Evolutionary conservation across 1,140 invertebrate species (phyloP), one percentile per base, ranked within the genome.

Genomic region (Chelonus insularis): DNA sequence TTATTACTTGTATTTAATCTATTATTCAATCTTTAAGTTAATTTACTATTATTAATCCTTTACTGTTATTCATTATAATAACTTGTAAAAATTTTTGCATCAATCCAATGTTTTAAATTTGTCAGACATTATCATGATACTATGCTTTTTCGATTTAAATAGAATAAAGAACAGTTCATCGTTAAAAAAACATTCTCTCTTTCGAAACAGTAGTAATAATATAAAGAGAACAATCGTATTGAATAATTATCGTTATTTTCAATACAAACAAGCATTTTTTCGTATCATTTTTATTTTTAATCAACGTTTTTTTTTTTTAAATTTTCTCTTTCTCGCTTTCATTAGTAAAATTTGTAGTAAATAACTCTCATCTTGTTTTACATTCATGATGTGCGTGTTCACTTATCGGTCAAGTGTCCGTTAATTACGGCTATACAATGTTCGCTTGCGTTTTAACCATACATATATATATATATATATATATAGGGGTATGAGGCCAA

Each of bases 271-370:
- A 57, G 47, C n/a, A n/a, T n/a, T n/a, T n/a, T n/a, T n/a, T 29
- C 14, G 9, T 11, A n/a, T 8, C 21, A 11, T 25, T 36, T 20
- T 47, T 8, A 7, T 9, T 45, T 14, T 60, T n/a, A 12, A 11
- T 9, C 36, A 43, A 60, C 4, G 12, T 41, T 62, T 56, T 39
- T 47, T 60, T 62, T 50, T 51, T 48, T 41, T 23, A 51, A 41
- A 58, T 45, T 63, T 63, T 41, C 61, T 58, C 67, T 62, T 50
- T 48, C 5, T 63, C 57, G 16, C 21, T 66, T 48, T 64, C 61
- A 61, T 71, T 71, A 71, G 66, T 71, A 69, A 70, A 71, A 71
- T 60, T 63, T 56, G 57, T 65, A 67, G 45, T 68, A 69, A 72
- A 72, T 70, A 61, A 64, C 57, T 62, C 25, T 64, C 6, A 60